phyloP scores from a whole-genome alignment of 2,888 invertebrate species.

The Tromatobia lineatoria region DNA sequence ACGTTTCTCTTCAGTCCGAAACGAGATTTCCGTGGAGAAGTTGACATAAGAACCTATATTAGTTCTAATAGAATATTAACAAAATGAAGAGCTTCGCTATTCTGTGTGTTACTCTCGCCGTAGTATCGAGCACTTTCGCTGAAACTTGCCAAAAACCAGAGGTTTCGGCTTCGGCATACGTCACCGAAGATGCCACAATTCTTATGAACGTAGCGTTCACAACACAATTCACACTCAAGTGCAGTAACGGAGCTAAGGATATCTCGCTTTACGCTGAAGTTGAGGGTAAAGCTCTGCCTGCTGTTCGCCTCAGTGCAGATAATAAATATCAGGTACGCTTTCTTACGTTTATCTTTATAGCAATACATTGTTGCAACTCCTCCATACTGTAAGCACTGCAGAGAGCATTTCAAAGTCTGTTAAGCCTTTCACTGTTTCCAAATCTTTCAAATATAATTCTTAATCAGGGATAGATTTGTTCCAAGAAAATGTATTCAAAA shows the following conservation, averaged over 20 bases:
- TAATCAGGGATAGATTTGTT: no score
- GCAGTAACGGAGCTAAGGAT: conserved; percentile 89
- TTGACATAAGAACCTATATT: not conserved
- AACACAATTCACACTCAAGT: conserved; percentile 95
- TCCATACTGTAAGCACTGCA: conserved; percentile 1
- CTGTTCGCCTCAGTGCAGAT: conserved; percentile 91
- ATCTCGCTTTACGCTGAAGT: conserved; percentile 95
- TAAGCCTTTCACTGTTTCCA: no score
- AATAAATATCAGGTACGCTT: conserved; percentile 93
- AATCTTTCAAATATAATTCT: no score
- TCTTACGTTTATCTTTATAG: not conserved
- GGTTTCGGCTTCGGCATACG: conserved; percentile 93
- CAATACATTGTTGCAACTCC: not conserved
- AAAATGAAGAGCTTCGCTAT: conserved; percentile 58
- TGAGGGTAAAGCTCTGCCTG: conserved; percentile 94
- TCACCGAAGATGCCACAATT: conserved; percentile 96
- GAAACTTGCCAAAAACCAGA: conserved; percentile 88
- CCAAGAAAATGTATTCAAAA: no score
- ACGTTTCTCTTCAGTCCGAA: not conserved
- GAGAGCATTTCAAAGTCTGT: no score
- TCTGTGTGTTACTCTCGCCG: conserved; percentile 54
- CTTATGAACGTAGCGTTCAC: conserved; percentile 96
- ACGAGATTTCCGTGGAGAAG: not conserved
- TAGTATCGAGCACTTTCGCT: conserved; percentile 71
- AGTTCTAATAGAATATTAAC: not conserved